Base-by-base conservation (phyloP, 1,140 invertebrate species). In the Sycobia sp. region DNA sequence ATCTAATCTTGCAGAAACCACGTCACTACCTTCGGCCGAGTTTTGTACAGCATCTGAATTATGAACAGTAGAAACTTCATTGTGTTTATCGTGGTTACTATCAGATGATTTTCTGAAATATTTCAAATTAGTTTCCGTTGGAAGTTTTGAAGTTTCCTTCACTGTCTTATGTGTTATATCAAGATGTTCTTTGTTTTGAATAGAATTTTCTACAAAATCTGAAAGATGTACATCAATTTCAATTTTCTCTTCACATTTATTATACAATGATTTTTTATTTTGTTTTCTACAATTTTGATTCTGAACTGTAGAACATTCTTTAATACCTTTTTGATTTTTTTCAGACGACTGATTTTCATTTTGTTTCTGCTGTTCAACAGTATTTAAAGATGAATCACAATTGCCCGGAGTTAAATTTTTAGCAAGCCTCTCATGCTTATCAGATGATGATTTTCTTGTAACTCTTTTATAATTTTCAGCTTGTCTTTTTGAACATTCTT, bases 401-500 rank as follows among this genome's bases (percentile, higher is more conserved):
- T 43, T 13, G n/a, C 1, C 16, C 11, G 5, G 4, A 7, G 23
- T 32, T 44, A 20, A 18, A 25, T 46, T 34, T 34, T 54, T 50
- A 18, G 20, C 11, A 23, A 25, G 27, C 58, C 49, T 53, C 8
- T 61, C 59, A 46, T 62, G 59, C 11, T 62, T 62, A 38, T 62
- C 50, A 2, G 59, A 7, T n/a, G 50, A 61, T 41, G 59, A 61
- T 46, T 61, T 61, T 46, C 59, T 53, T 7, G 59, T 61, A 1
- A 61, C 50, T 54, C 50, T 53, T 44, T 61, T 61, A 22, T 61
- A n/a, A 34, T 61, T 61, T 25, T 51, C 58, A 16, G 20, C 34
- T 43, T 61, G 58, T 18, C 58, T 61, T 22, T 61, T 53, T 4
- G 49, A 38, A 34, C 29, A 54, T 10, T 25, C 27, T 27, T 46